Base-by-base conservation (phyloP, 2,113 vertebrate species). In the Erpornis zantholeuca region DNA sequence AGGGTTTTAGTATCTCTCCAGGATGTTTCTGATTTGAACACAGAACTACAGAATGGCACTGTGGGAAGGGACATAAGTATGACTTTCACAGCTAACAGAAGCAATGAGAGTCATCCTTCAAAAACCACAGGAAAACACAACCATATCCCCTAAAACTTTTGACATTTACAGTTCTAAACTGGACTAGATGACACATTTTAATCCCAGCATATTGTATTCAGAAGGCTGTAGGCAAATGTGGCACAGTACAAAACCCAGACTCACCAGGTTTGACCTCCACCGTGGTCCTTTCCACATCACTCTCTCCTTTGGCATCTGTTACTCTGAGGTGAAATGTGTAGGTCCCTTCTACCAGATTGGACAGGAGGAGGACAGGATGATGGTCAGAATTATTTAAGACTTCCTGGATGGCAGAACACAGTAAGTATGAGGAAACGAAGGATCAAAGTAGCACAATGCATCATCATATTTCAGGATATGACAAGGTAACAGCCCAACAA, bases 231-330 rank as follows among this genome's bases (percentile, higher is more conserved):
- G 33, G 36, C 8, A 82, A 54, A 40, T 0, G 6, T 23, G 53
- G 12, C 5, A 25, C 27, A 78, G 42, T 60, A 78, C 16, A 88
- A 49, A 76, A 6, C 22, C 13, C 19, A 42, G 36, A 95, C 98
- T 98, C 76, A 99, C 99, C 99, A 95, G 99, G 96, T 88, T 98
- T 99, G 84, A 99, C 99, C 95, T 99, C 99, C 94, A 99, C 97
- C 0, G 98, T 98, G 75, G 98, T 98, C 49, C 97, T 97, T 94
- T 98, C 98, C 25, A 71, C 95, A 94, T 96, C 98, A 54, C 93
- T 99, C 96, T 99, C 99, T n/a, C 99, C 99, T 97, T 99, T 99
- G 61, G 98, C 98, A 95, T 99, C 99, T 1, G 98, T 99, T 72
- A 99, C 99, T 60, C 98, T 98, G 89, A 99, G 97, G n/a, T 98